Conservation (phyloP, 2,888 invertebrate species). For the Rhagium mordax region DNA sequence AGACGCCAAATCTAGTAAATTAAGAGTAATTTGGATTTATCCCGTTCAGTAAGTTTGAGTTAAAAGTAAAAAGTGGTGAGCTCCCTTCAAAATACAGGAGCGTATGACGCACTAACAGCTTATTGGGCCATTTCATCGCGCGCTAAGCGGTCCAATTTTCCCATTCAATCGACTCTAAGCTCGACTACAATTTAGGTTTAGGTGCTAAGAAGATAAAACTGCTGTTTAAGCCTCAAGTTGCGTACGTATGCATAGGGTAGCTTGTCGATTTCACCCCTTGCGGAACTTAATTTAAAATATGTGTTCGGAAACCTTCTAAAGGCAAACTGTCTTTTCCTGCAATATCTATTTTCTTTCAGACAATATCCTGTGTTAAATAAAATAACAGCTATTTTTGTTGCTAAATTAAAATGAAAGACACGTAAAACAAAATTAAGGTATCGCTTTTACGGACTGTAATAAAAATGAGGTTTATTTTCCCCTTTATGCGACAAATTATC, state of each 20-base stretch:
- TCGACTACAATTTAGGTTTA: conserved; percentile 62
- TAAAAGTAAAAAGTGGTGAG: conserved; percentile 42
- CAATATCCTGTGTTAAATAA: not conserved
- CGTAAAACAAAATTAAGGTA: not conserved
- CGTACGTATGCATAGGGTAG: conserved; percentile 51
- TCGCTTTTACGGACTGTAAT: not conserved
- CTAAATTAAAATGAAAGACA: not conserved
- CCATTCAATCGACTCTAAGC: conserved; percentile 66
- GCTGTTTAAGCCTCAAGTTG: conserved; percentile 57
- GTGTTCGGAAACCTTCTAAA: conserved; percentile 32
- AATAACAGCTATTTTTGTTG: not conserved
- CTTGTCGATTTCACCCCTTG: conserved; percentile 34
- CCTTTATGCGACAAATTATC: not conserved
- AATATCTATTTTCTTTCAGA: conserved; percentile 12
- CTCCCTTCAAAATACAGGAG: conserved; percentile 47
- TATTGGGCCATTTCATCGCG: conserved; percentile 63
- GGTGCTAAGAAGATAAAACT: conserved; percentile 63
- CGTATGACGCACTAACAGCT: conserved; percentile 62
- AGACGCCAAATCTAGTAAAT: conserved; percentile 8
- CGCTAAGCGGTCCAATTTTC: conserved; percentile 65
- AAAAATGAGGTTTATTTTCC: not conserved
- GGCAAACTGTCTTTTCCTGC: conserved; percentile 5
- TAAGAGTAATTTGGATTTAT: conserved; percentile 37
- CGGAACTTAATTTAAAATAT: conserved; percentile 53
- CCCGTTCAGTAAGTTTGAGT: conserved; percentile 44